phyloP scores from a whole-genome alignment of 1,140 invertebrate genomes.

The Tyrophagus putrescentiae region DNA sequence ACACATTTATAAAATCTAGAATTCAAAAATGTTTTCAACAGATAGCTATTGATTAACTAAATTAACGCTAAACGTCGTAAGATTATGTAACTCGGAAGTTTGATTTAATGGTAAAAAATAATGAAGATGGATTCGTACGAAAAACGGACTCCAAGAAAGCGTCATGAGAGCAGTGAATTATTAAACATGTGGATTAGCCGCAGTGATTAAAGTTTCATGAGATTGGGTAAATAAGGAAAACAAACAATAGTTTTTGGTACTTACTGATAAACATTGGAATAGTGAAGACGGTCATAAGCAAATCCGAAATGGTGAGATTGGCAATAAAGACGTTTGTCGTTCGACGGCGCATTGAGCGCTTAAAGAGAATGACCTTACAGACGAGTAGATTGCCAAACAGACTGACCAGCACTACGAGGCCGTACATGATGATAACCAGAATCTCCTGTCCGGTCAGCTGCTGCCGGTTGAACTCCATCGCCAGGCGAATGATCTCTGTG shows the following conservation, averaged over 20 bases:
- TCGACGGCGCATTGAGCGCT: constrained; percentile 34
- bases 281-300: constrained; percentile 66
- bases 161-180: not conserved
- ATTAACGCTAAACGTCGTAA: not conserved
- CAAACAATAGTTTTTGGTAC: not conserved
- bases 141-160: not conserved
- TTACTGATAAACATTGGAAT: constrained; percentile 49
- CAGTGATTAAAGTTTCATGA: too few species aligned
- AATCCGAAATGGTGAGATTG: constrained; percentile 66
- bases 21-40: too few species aligned
- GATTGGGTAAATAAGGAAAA: constrained; percentile 10
- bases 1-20: too few species aligned
- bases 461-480: constrained; percentile 10
- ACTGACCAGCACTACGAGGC: constrained; percentile 32
- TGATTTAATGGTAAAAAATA: not conserved
- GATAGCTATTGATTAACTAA: too few species aligned
- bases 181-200: not conserved
- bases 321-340: constrained; percentile 75
- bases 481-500: constrained; percentile 10
- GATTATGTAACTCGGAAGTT: not conserved
- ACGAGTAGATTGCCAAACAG: constrained; percentile 33
- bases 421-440: constrained; percentile 28
- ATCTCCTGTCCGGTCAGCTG: not conserved
- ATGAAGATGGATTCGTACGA: not conserved
- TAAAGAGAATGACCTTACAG: constrained; percentile 31